phyloP scores from a whole-genome alignment of 2,888 invertebrate genomes.

The Steinernema hermaphroditum region DNA sequence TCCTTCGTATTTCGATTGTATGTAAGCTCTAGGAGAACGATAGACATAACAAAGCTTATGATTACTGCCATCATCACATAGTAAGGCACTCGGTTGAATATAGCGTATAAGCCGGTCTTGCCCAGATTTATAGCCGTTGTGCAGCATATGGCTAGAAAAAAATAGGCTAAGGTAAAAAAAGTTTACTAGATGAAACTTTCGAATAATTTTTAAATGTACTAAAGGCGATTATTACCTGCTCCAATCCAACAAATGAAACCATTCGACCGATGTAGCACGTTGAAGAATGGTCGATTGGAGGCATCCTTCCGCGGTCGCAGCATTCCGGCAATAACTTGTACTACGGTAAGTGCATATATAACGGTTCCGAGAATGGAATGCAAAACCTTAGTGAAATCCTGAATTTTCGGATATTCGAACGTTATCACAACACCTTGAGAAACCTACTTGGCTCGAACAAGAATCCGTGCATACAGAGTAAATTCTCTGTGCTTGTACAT shows the following conservation, averaged over 20 bases:
- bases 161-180: too few relatives aligned
- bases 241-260: constrained; percentile 21
- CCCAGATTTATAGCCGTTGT: not conserved
- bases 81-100: not conserved
- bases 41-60: not conserved
- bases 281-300: not conserved
- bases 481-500: not conserved
- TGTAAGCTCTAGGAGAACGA: not conserved
- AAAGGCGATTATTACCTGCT: too few relatives aligned
- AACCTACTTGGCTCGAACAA: not conserved
- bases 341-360: not conserved
- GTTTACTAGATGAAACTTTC: too few relatives aligned
- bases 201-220: too few relatives aligned
- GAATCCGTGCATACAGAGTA: not conserved
- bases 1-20: not conserved
- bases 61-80: not conserved
- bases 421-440: not conserved
- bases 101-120: not conserved
- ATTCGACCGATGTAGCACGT: not conserved
- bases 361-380: constrained; percentile 8
- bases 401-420: not conserved
- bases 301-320: not conserved
- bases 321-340: not conserved
- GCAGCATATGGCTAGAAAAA: constrained; percentile 9
- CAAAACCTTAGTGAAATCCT: not conserved